These are phyloP conservation scores for Drosophila athabasca DNA, from an alignment of 1,140 invertebrate genomes.

Conservation along the genomic window DNA sequence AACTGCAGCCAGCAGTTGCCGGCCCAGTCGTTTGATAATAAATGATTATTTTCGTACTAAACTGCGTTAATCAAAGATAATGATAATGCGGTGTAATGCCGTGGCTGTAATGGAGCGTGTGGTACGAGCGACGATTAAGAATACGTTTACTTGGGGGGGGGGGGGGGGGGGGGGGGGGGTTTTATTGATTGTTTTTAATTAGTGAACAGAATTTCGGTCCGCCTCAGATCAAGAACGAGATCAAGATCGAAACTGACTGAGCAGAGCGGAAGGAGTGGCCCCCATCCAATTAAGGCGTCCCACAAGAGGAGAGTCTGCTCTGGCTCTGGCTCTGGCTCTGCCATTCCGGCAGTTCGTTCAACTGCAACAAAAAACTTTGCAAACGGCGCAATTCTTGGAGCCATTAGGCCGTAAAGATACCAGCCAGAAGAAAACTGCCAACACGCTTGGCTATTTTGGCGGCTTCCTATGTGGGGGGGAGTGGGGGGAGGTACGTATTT, in stretches of 20 bases:
- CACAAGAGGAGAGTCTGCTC: slow-evolving; percentile 21
- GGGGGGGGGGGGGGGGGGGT: background rate
- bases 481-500: background rate
- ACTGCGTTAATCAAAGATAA: slow-evolving; percentile 77
- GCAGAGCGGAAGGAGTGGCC: slow-evolving; percentile 54
- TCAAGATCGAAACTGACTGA: slow-evolving; percentile 41
- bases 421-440: slow-evolving; percentile 14
- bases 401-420: slow-evolving; percentile 15
- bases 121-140: slow-evolving; percentile 7
- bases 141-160: slow-evolving; percentile 11
- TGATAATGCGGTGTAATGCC: slow-evolving; percentile 65
- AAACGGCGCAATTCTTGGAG: slow-evolving; percentile 37
- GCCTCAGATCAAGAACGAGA: slow-evolving; percentile 64
- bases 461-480: slow-evolving; percentile 3
- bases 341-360: slow-evolving; percentile 58
- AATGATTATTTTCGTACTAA: slow-evolving; percentile 78
- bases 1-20: slow-evolving; percentile 24
- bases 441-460: slow-evolving; percentile 2
- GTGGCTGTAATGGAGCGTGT: slow-evolving; percentile 13
- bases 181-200: slow-evolving; percentile 81
- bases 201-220: slow-evolving; percentile 58
- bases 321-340: background rate
- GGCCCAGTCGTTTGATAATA: slow-evolving; percentile 64
- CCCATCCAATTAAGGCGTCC: slow-evolving; percentile 42
- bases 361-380: slow-evolving; percentile 19